Percentiles rank a stretch among this genome's conserved stretches.
These are phyloP conservation scores for Cremastobaeus sp. DNA, from an alignment of 2,888 invertebrate genomes.

Conservation along the genomic window DNA sequence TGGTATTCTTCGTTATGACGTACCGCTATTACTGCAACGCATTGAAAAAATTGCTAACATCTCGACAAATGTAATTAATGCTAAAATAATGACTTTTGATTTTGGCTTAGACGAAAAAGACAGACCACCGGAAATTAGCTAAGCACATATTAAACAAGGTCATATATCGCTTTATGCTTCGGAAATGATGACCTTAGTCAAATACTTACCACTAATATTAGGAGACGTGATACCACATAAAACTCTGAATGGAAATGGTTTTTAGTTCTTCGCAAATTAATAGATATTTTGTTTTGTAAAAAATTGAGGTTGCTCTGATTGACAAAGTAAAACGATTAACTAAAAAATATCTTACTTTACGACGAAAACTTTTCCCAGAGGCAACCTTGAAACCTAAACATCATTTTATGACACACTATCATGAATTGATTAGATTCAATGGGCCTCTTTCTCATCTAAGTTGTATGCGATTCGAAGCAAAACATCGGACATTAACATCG, in stretches of 20 bases:
- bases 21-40: not conserved
- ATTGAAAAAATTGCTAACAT: not conserved
- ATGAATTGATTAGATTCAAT: slow-evolving; percentile 3
- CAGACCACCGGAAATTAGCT: slow-evolving; percentile 43
- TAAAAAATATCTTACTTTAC: slow-evolving; percentile 16
- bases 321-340: slow-evolving; percentile 11
- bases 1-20: slow-evolving; percentile 11
- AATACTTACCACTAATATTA: slow-evolving; percentile 48
- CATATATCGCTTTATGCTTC: slow-evolving; percentile 47
- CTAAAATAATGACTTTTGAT: slow-evolving; percentile 38
- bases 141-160: slow-evolving; percentile 30
- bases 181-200: slow-evolving; percentile 47
- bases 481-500: slow-evolving; percentile 19
- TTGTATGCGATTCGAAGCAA: slow-evolving; percentile 36
- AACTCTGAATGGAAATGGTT: slow-evolving; percentile 44
- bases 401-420: slow-evolving; percentile 37
- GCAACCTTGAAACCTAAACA: slow-evolving; percentile 36
- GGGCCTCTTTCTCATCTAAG: slow-evolving; percentile 13
- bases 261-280: slow-evolving; percentile 33
- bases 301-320: slow-evolving; percentile 1
- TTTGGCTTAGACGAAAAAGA: slow-evolving; percentile 39
- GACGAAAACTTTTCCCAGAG: slow-evolving; percentile 34
- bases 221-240: slow-evolving; percentile 35
- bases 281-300: slow-evolving; percentile 40
- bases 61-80: slow-evolving; percentile 27